Evolutionary conservation across 2,797 vertebrate species (phyloP), one percentile per base, ranked within the genome.

Genomic region (Melanotaenia pygmaea): DNA sequence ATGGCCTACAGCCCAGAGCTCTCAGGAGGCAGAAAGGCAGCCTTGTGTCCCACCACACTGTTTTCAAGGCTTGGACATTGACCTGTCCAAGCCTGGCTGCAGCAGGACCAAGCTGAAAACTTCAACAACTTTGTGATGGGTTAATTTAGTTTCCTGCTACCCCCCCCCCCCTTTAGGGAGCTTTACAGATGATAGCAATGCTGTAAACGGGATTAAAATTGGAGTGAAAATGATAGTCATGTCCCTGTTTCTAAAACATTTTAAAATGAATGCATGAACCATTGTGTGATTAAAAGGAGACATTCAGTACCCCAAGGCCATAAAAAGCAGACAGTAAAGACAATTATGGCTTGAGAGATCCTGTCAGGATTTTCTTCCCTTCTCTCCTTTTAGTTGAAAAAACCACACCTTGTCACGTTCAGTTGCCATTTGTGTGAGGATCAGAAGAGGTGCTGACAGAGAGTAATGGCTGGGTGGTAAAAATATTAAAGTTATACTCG

Each of bases 1-100:
- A 74, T 72, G 77, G 77, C 71, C 24, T 2, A 24, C 1, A 62
- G 80, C 81, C 81, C 77, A 35, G 82, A 72, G 70, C 77, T 74
- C 64, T 78, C 61, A 26, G 67, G 28, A 53, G 64, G 56, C 77
- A 81, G 78, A 88, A 83, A 81, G 77, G 45, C 59, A 2, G 70
- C 74, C 77, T 86, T 84, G 77, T 84, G 76, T 79, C 64, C 72
- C 51, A 34, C 45, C 61, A n/a, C 14, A 58, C 59, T 0, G 61
- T 73, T 82, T 73, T 59, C 64, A 59, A 75, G 66, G 67, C 74
- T 88, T 70, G 63, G 82, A 88, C 86, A 74, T 81, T 83, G 72
- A 82, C 81, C 76, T 18, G 72, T 65, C 70, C 35, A 26, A 65
- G 76, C 69, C 60, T 3, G 50, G 59, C 66, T 54, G 61, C 56